Evolutionary conservation across 2,888 invertebrate species (phyloP).

Genomic region (Drosophila robusta): DNA sequence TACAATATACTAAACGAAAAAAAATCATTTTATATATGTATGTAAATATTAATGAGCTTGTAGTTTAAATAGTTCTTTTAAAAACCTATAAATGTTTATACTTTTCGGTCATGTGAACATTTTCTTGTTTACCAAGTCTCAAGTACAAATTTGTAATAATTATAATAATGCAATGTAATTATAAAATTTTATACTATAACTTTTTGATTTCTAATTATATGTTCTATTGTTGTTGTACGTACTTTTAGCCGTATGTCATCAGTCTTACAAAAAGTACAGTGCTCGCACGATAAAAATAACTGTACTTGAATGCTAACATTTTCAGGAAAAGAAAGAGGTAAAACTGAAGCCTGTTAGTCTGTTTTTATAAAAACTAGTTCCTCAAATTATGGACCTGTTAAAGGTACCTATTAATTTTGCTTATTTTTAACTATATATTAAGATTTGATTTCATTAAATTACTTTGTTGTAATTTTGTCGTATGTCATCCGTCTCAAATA

Average conservation of each 20-base stretch:
- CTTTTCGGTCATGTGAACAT: not conserved
- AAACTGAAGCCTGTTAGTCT: too few relatives aligned
- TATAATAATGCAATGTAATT: conserved; percentile 7
- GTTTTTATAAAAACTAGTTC: too few relatives aligned
- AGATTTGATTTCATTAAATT: too few relatives aligned
- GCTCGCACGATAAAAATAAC: not conserved
- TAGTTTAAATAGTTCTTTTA: not conserved
- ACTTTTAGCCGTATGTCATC: not conserved
- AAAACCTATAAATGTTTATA: conserved; percentile 5
- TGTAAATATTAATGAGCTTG: not conserved
- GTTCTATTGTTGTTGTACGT: conserved; percentile 5
- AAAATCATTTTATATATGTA: too few relatives aligned
- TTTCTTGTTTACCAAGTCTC: conserved; percentile 1
- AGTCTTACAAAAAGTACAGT: conserved; percentile 1
- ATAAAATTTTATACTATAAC: conserved; percentile 9
- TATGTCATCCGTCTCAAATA: too few relatives aligned
- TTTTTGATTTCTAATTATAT: conserved; percentile 13
- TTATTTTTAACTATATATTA: too few relatives aligned
- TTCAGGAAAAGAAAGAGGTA: too few relatives aligned
- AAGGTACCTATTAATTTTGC: too few relatives aligned
- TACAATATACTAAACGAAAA: not conserved
- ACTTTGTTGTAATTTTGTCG: too few relatives aligned
- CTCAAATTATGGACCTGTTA: too few relatives aligned
- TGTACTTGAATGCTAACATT: not conserved
- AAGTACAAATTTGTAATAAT: not conserved